Percentiles rank a stretch among this genome's conserved stretches.
Conservation (phyloP, 1,140 invertebrate genomes). For the Diorhabda elongata region DNA sequence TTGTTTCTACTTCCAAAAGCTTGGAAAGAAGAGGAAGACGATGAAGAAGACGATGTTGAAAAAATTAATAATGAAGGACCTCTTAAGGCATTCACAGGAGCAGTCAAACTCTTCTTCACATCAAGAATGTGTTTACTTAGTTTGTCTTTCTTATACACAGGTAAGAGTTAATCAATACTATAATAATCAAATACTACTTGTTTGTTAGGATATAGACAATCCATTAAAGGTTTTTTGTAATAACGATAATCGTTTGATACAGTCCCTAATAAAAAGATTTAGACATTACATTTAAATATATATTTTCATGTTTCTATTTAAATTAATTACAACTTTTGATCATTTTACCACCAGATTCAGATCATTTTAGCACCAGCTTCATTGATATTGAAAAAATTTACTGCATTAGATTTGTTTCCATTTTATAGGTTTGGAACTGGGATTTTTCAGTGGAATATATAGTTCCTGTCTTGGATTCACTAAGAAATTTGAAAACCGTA, state of each 20-base stretch:
- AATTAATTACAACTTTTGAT: too few relatives aligned
- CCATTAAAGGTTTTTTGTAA: too few relatives aligned
- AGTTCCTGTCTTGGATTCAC: constrained; percentile 87
- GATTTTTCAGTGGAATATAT: constrained; percentile 94
- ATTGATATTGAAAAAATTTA: too few relatives aligned
- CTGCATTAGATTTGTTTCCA: too few relatives aligned
- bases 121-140: constrained; percentile 80
- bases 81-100: constrained; percentile 66
- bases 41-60: constrained; percentile 52
- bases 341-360: too few relatives aligned
- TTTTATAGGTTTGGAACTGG: constrained; percentile 77
- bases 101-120: constrained; percentile 72
- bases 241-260: too few relatives aligned
- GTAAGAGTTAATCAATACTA: constrained; percentile 45
- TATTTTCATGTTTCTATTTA: too few relatives aligned
- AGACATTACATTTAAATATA: too few relatives aligned
- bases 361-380: too few relatives aligned
- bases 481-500: constrained; percentile 65
- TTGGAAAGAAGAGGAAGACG: constrained; percentile 54
- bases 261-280: too few relatives aligned
- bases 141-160: constrained; percentile 86
- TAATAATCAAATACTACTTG: too few relatives aligned
- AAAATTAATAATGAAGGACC: constrained; percentile 55
- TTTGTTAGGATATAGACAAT: too few relatives aligned
- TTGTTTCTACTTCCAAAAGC: constrained; percentile 58